A percentile compares a stretch with the other conserved stretches of the same genome.
phyloP scores from a whole-genome alignment of 2,113 vertebrate genomes.

The Caranx melampygus region DNA sequence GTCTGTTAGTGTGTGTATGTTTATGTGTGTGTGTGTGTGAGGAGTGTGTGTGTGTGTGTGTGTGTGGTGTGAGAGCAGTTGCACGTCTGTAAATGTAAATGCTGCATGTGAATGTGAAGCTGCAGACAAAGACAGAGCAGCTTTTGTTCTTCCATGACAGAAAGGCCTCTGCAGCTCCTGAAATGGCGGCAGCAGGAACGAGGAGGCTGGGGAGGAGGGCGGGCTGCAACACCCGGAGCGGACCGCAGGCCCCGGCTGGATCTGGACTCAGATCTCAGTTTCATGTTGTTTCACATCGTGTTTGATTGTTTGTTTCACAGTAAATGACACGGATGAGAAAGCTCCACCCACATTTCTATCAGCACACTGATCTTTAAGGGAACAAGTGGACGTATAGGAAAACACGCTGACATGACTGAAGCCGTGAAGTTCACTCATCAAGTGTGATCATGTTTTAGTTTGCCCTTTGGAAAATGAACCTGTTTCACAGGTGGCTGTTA shows the following conservation, averaged over 20 bases:
- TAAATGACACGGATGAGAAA: too few species aligned
- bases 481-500: too few species aligned
- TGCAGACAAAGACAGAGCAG: slow-evolving; percentile 68
- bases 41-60: background rate
- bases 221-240: slow-evolving; percentile 49
- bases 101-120: slow-evolving; percentile 29
- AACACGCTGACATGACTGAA: too few species aligned
- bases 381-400: too few species aligned
- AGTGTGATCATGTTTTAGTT: too few species aligned
- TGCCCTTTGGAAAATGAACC: too few species aligned
- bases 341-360: too few species aligned
- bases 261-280: slow-evolving; percentile 48
- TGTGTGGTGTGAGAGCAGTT: background rate
- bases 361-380: too few species aligned
- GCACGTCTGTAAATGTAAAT: background rate
- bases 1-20: background rate
- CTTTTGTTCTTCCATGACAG: slow-evolving; percentile 80
- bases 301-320: too few species aligned
- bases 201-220: background rate
- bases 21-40: too few species aligned
- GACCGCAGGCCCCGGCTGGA: slow-evolving; percentile 32
- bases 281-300: too few species aligned
- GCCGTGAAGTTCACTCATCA: too few species aligned
- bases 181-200: slow-evolving; percentile 78
- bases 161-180: slow-evolving; percentile 65